A percentile compares a stretch with the other conserved stretches of the same genome.
These are phyloP conservation scores for Anisognathus igniventris DNA, from an alignment of 2,797 vertebrate species.

Conservation along the genomic window DNA sequence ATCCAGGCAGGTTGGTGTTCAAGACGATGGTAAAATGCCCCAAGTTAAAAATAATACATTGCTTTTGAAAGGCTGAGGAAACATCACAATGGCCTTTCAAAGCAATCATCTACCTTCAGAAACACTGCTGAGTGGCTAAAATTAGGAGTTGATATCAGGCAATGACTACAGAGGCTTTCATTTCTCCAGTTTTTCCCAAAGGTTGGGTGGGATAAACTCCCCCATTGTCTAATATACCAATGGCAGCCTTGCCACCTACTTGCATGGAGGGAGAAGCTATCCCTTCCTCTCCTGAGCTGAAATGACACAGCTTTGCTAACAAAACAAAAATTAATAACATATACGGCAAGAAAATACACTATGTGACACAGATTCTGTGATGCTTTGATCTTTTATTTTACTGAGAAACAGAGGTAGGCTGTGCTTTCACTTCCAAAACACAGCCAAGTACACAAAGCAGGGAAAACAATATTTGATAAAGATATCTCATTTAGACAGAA, in stretches of 20 bases:
- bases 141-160: not conserved
- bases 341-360: not conserved
- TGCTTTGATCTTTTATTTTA: not conserved
- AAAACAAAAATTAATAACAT: not conserved
- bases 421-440: not conserved
- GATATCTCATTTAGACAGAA: not conserved
- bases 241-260: not conserved
- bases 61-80: not conserved
- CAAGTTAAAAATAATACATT: slow-evolving; percentile 16
- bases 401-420: not conserved
- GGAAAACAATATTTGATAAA: not conserved
- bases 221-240: not conserved
- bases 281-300: not conserved
- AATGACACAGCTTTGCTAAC: not conserved
- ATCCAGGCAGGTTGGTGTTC: slow-evolving; percentile 8
- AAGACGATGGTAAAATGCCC: slow-evolving; percentile 23
- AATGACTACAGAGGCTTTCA: not conserved
- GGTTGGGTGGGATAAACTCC: not conserved
- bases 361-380: not conserved
- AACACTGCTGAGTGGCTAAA: not conserved
- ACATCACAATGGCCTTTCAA: not conserved
- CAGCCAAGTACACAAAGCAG: not conserved
- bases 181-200: not conserved
- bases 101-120: not conserved
- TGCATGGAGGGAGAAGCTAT: not conserved